Evolutionary conservation across 2,888 invertebrate genomes (phyloP).

Genomic region (Xanthia icteritia): DNA sequence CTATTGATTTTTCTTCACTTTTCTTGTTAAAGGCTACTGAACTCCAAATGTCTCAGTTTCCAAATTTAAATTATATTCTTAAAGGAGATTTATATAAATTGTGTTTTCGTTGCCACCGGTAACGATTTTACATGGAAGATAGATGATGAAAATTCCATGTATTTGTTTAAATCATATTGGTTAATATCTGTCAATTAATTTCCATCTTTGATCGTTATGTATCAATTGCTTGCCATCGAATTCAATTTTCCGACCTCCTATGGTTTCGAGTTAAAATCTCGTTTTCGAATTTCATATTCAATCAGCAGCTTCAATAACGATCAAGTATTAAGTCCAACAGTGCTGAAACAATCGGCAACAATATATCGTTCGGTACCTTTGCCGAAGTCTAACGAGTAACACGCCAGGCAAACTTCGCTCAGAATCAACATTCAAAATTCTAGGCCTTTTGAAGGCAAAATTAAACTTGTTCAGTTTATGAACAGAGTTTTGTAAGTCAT

Average conservation of each 20-base stretch:
- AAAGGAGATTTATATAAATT: slow-evolving; percentile 14
- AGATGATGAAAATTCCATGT: not conserved
- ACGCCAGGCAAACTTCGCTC: slow-evolving; percentile 37
- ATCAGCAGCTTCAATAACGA: slow-evolving; percentile 33
- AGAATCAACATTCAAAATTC: slow-evolving; percentile 58
- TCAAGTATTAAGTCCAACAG: not conserved
- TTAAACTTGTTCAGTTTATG: slow-evolving; percentile 63
- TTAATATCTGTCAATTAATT: slow-evolving; percentile 3
- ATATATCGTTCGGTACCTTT: slow-evolving; percentile 37
- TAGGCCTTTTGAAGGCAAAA: slow-evolving; percentile 54
- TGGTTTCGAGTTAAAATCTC: slow-evolving; percentile 17
- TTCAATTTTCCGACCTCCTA: slow-evolving; percentile 2
- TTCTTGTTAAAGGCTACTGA: slow-evolving; percentile 57
- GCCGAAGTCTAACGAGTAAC: slow-evolving; percentile 38
- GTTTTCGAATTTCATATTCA: slow-evolving; percentile 26
- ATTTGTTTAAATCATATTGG: slow-evolving; percentile 7
- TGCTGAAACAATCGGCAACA: slow-evolving; percentile 21
- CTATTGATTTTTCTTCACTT: slow-evolving; percentile 63
- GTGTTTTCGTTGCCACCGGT: slow-evolving; percentile 13
- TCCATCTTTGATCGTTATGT: slow-evolving; percentile 5
- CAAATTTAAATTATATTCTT: slow-evolving; percentile 29
- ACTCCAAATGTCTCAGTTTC: slow-evolving; percentile 50
- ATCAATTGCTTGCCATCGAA: slow-evolving; percentile 3
- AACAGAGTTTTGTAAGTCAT: slow-evolving; percentile 67
- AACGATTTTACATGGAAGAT: slow-evolving; percentile 4